Base-by-base conservation (phyloP, 1,140 invertebrate genomes). In the Telenomus remus region DNA sequence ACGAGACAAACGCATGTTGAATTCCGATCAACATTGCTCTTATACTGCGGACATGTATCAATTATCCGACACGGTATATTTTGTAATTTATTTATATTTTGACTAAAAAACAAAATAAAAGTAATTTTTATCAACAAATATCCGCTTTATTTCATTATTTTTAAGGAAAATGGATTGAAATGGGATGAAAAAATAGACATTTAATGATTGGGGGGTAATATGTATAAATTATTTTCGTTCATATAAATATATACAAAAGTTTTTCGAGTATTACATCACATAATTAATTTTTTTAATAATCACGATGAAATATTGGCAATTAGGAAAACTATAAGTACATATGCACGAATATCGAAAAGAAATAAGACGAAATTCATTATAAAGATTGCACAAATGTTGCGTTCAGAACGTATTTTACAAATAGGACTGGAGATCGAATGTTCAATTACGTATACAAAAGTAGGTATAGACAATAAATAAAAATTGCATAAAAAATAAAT, bases 11-110 rank as follows among this genome's bases (percentile, higher is more conserved):
- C 56, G 61, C 49, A 37, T 73, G 75, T 76, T 75, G 78, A 82
- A 16, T 81, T 85, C 79, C 75, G 37, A 66, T 81, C 77, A 78
- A 70, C 78, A 43, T 68, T 50, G 61, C 69, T 57, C 73, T 78
- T 84, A 27, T 6, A 27, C 76, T 83, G 81, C 78, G 70, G 79
- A 80, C 80, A 84, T 81, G 83, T 79, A 83, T 80, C 78, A 80
- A 82, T 69, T 73, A 72, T 74, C 55, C 42, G 61, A 66, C 56
- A 49, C 35, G 59, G 50, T 82, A 79, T 83, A 85, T 85, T 86
- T 86, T 86, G 83, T 87, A 86, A 87, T 85, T 87, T 85, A 86
- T 86, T 86, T 87, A 86, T 87, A 87, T 85, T 85, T 87, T 86
- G 72, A 66, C 81, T 81, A 81, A 85, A 74, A 85, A 73, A 27